These are phyloP conservation scores for Bombycilla garrulus DNA, from an alignment of 2,113 vertebrate species.

Conservation along the genomic window DNA sequence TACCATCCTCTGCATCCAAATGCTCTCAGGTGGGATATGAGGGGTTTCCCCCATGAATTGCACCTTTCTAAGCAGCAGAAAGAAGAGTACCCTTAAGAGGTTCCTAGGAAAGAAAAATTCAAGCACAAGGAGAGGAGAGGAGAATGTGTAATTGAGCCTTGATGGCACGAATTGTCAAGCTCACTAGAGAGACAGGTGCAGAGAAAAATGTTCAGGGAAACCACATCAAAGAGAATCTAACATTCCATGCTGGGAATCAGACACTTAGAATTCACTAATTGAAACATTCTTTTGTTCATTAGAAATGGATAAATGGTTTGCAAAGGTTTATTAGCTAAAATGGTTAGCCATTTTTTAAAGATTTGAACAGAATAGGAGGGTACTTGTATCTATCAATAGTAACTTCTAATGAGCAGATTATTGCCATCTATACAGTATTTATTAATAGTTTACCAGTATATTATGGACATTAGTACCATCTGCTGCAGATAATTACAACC, in stretches of 20 bases:
- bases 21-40: not conserved
- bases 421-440: not conserved
- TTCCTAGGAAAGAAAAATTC: not conserved
- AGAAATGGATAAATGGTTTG: constrained; percentile 17
- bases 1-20: not conserved
- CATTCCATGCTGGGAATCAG: not conserved
- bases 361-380: not conserved
- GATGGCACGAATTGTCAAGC: not conserved
- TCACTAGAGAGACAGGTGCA: not conserved
- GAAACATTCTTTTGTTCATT: not conserved
- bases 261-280: constrained; percentile 8
- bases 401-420: constrained; percentile 9
- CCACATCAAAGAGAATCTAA: constrained; percentile 5
- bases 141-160: not conserved
- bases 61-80: not conserved
- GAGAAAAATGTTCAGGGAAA: not conserved
- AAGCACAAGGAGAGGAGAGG: not conserved
- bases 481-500: not conserved
- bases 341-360: not conserved
- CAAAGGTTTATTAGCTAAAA: constrained; percentile 23
- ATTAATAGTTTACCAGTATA: constrained; percentile 8
- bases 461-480: not conserved
- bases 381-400: not conserved
- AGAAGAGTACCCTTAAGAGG: not conserved
- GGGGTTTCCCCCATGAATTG: not conserved